These are phyloP conservation scores for Trichopoda pennipes DNA, from an alignment of 2,888 invertebrate species.

Conservation along the genomic window DNA sequence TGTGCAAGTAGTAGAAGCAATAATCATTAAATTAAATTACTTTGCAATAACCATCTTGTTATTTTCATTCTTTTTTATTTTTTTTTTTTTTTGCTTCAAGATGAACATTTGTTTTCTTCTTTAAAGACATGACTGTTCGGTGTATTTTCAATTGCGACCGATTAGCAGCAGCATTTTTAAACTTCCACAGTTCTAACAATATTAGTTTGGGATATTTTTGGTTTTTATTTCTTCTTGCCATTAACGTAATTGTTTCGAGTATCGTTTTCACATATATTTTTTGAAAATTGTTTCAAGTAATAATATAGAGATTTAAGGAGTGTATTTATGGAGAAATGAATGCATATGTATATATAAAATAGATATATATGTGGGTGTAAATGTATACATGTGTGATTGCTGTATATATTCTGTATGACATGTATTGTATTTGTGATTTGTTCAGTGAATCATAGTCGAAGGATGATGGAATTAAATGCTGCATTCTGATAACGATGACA, in stretches of 20 bases:
- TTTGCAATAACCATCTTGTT: conserved; percentile 41
- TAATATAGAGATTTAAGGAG: conserved; percentile 14
- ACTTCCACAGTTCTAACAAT: not conserved
- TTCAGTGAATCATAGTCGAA: conserved; percentile 3
- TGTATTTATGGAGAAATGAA: too few relatives aligned
- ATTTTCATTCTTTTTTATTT: not conserved
- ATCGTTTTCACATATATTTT: conserved; percentile 6
- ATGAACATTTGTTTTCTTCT: conserved; percentile 2
- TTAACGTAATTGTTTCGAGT: conserved; percentile 32
- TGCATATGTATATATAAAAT: too few relatives aligned
- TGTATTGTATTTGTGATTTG: conserved; percentile 16
- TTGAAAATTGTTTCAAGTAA: conserved; percentile 39
- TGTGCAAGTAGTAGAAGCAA: conserved; percentile 5
- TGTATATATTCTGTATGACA: too few relatives aligned
- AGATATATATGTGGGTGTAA: not conserved
- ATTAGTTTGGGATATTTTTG: not conserved
- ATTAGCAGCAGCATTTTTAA: not conserved
- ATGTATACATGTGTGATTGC: not conserved
- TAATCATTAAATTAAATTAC: conserved; percentile 43
- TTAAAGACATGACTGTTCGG: not conserved
- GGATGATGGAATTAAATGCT: conserved; percentile 14
- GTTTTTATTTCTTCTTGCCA: not conserved
- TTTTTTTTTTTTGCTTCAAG: not conserved
- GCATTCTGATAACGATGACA: conserved; percentile 1
- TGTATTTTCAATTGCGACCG: conserved; percentile 9